phyloP scores from a whole-genome alignment of 2,113 vertebrate species.

The Platycercus adscitus region DNA sequence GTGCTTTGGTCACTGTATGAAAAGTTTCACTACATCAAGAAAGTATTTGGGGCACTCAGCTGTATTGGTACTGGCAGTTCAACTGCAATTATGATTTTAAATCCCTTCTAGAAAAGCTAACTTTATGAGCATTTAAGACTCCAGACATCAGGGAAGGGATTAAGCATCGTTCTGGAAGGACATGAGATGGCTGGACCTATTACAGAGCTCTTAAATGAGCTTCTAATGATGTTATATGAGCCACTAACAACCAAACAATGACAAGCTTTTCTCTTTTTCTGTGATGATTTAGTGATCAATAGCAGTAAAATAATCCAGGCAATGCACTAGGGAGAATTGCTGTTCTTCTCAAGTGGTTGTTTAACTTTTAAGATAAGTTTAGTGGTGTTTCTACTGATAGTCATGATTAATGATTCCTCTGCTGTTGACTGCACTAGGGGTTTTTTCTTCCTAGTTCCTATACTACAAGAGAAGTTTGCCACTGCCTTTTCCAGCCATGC shows the following conservation, averaged over 20 bases:
- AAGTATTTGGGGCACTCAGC: background rate
- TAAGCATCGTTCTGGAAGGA: background rate
- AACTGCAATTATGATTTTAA: background rate
- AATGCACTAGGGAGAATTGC: background rate
- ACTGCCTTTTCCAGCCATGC: background rate
- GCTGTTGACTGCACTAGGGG: background rate
- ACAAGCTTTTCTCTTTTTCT: background rate
- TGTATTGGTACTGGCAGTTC: background rate
- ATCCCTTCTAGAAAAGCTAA: background rate
- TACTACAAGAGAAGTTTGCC: background rate
- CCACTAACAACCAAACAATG: background rate
- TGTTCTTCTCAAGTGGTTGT: conserved; percentile 8
- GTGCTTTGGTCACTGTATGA: background rate
- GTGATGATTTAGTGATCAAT: background rate
- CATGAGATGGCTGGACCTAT: background rate
- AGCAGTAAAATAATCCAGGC: background rate
- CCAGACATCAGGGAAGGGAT: background rate
- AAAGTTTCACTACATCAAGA: background rate
- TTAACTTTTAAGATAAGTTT: conserved; percentile 27
- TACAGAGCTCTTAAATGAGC: background rate
- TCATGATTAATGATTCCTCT: conserved; percentile 2
- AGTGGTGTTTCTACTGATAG: background rate
- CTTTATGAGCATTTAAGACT: background rate
- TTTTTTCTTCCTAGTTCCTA: background rate
- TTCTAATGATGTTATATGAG: background rate